These are phyloP conservation scores for Tamias sibiricus DNA, from an alignment of 2,113 vertebrate species.

Conservation along the genomic window DNA sequence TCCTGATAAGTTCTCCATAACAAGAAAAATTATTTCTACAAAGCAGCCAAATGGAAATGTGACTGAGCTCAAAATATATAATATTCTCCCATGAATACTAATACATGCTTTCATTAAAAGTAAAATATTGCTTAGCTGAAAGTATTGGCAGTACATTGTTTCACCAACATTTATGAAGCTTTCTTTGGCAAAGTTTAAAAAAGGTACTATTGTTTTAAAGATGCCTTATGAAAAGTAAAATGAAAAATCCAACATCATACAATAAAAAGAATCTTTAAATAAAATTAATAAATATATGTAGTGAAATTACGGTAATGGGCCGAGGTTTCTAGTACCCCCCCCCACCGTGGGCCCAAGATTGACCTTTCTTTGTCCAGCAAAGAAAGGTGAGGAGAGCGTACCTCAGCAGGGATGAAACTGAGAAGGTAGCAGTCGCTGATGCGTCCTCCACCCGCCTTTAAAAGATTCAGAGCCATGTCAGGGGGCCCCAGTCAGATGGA, in stretches of 20 bases:
- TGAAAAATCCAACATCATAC: neutral
- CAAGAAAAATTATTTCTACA: slow-evolving; percentile 52
- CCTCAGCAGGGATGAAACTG: no score
- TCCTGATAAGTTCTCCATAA: slow-evolving; percentile 40
- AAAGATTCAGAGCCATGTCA: no score
- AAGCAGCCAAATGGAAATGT: slow-evolving; percentile 66
- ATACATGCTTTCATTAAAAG: slow-evolving; percentile 72
- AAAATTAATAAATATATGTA: no score
- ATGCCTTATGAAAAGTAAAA: neutral
- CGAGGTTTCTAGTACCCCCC: no score
- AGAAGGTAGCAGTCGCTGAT: no score
- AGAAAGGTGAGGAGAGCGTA: no score
- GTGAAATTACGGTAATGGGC: no score
- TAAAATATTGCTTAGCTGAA: slow-evolving; percentile 59
- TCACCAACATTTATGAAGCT: slow-evolving; percentile 35
- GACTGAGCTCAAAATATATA: slow-evolving; percentile 60
- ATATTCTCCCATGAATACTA: slow-evolving; percentile 65
- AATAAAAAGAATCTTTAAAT: slow-evolving; percentile 51
- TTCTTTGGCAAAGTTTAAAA: slow-evolving; percentile 4
- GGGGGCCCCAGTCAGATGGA: no score
- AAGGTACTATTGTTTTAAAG: slow-evolving; percentile 37
- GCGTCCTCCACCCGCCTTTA: no score
- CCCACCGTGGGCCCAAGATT: no score
- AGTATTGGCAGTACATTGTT: slow-evolving; percentile 39
- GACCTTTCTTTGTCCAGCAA: no score